Conservation (phyloP, 2,888 invertebrate species). For the Eristalis pertinax region DNA sequence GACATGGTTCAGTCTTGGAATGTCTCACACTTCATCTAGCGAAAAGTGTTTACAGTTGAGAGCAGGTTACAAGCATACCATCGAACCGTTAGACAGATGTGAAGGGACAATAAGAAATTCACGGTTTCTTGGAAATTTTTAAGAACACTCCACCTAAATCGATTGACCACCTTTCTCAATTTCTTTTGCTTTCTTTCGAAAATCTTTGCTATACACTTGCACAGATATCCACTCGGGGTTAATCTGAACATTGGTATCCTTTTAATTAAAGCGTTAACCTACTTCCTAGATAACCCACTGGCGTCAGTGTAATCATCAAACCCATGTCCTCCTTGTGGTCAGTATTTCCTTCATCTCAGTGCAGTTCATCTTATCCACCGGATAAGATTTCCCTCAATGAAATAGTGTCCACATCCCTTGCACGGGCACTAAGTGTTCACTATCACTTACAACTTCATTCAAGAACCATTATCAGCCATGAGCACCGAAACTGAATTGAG, state of each 20-base stretch:
- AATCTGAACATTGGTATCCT: constrained; percentile 64
- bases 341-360: constrained; percentile 18
- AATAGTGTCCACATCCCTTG: constrained; percentile 7
- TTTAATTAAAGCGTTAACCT: constrained; percentile 69
- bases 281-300: constrained; percentile 66
- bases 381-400: constrained; percentile 56
- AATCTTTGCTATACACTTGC: not conserved
- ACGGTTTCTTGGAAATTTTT: not conserved
- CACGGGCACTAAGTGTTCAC: constrained; percentile 43
- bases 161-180: not conserved
- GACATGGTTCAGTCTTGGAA: too few relatives aligned
- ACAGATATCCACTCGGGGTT: not conserved
- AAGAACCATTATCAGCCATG: constrained; percentile 35
- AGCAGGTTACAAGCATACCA: too few relatives aligned
- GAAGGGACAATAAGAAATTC: too few relatives aligned
- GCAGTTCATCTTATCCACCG: constrained; percentile 51
- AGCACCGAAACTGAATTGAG: constrained; percentile 6
- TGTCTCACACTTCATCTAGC: too few relatives aligned
- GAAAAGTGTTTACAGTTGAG: too few relatives aligned
- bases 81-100: too few relatives aligned
- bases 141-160: not conserved
- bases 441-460: constrained; percentile 69
- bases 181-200: not conserved
- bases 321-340: constrained; percentile 61
- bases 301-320: constrained; percentile 58